phyloP scores from a whole-genome alignment of 2,888 invertebrate species.

The Eristalinus aeneus region DNA sequence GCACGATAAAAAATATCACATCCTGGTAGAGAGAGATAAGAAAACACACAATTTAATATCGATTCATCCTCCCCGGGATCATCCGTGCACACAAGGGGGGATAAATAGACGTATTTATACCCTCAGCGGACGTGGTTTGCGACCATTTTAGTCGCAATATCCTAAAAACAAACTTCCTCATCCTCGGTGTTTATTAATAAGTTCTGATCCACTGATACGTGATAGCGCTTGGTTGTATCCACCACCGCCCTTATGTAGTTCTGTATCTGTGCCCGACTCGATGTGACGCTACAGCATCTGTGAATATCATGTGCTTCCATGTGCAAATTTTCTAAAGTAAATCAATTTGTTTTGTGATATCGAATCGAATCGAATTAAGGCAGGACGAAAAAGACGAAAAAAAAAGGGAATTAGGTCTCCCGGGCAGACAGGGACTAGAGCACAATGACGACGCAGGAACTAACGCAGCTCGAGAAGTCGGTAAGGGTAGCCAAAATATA shows the following conservation, averaged over 20 bases:
- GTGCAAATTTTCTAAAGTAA: constrained; percentile 17
- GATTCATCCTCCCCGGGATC: constrained; percentile 60
- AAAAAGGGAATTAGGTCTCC: neutral
- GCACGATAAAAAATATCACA: constrained; percentile 39
- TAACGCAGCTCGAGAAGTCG: constrained; percentile 63
- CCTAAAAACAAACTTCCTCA: constrained; percentile 8
- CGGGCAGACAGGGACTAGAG: neutral
- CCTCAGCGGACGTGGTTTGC: constrained; percentile 47
- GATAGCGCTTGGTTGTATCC: neutral
- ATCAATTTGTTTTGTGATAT: constrained; percentile 16
- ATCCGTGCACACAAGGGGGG: constrained; percentile 23
- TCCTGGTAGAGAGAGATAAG: constrained; percentile 34
- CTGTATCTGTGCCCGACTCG: constrained; percentile 1
- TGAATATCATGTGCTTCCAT: constrained; percentile 15
- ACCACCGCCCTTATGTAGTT: neutral
- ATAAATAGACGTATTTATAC: constrained; percentile 50
- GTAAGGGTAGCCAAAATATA: constrained; percentile 15
- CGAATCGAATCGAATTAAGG: neutral
- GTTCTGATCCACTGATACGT: constrained; percentile 3
- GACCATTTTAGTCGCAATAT: constrained; percentile 41
- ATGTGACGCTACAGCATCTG: constrained; percentile 19
- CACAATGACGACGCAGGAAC: constrained; percentile 59
- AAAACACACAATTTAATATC: constrained; percentile 44
- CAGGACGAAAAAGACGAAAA: neutral
- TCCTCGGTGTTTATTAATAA: constrained; percentile 34